phyloP scores from a whole-genome alignment of 1,140 invertebrate genomes.

The Monochamus saltuarius region DNA sequence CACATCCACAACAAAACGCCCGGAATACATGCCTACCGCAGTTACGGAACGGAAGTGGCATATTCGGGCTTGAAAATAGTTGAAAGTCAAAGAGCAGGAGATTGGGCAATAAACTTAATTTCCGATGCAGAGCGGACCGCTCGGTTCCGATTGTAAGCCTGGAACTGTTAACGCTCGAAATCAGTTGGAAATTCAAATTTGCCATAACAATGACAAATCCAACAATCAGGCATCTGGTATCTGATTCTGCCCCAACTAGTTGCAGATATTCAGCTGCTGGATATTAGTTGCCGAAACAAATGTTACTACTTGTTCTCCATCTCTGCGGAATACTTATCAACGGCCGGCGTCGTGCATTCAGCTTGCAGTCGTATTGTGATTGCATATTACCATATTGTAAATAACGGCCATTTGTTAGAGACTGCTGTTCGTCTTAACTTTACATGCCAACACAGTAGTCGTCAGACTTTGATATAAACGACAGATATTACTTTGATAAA shows the following conservation, averaged over 20 bases:
- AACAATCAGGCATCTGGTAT: not conserved
- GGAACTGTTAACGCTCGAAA: constrained; percentile 10
- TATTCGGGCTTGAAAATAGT: constrained; percentile 9
- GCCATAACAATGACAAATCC: constrained; percentile 8
- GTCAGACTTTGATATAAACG: no score
- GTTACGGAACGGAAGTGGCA: constrained; percentile 3
- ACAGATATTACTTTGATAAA: no score
- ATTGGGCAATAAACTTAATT: constrained; percentile 11
- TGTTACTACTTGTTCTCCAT: not conserved
- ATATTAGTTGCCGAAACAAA: constrained; percentile 6
- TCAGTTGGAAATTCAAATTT: constrained; percentile 12
- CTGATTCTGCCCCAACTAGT: constrained; percentile 2
- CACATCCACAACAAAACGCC: not conserved
- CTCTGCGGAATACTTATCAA: no score
- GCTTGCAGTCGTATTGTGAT: no score
- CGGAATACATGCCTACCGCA: not conserved
- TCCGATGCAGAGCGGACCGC: constrained; percentile 3
- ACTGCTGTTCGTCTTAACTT: no score
- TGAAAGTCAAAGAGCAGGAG: constrained; percentile 6
- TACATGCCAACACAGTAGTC: no score
- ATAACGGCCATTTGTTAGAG: no score
- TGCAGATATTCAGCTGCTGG: constrained; percentile 3
- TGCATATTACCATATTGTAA: no score
- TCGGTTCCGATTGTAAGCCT: constrained; percentile 6
- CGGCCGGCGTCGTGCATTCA: no score